phyloP scores from a whole-genome alignment of 2,797 vertebrate genomes.

The Manis pentadactyla region DNA sequence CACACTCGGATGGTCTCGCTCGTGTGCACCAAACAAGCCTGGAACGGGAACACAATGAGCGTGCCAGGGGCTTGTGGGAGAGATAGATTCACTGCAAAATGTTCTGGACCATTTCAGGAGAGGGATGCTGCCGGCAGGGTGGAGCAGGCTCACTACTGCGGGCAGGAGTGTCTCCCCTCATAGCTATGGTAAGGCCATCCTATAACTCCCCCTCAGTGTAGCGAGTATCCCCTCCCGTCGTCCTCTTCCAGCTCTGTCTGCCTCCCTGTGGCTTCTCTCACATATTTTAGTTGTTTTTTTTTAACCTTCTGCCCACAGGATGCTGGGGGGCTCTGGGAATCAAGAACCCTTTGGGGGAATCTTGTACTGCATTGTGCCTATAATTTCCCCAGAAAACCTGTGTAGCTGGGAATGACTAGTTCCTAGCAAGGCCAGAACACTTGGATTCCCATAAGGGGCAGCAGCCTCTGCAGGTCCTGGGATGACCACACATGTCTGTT shows the following conservation, averaged over 20 bases:
- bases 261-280: background rate
- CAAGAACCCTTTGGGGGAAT: background rate
- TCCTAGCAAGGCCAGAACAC: background rate
- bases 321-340: background rate
- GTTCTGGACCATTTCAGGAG: background rate
- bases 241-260: background rate
- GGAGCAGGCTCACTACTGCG: rapidly evolving
- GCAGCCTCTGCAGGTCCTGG: background rate
- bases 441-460: rapidly evolving
- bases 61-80: background rate
- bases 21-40: slow-evolving; percentile 96
- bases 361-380: background rate
- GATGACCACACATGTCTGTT: rapidly evolving
- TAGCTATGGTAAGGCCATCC: background rate
- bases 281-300: background rate
- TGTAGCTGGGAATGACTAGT: background rate
- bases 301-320: background rate
- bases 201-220: background rate
- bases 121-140: background rate
- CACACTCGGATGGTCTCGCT: slow-evolving; percentile 92
- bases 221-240: background rate
- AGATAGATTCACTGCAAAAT: rapidly evolving
- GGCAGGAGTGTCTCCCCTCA: background rate
- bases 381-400: background rate
- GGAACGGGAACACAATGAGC: background rate